phyloP scores from a whole-genome alignment of 2,113 vertebrate genomes.

The Leiothrix lutea region DNA sequence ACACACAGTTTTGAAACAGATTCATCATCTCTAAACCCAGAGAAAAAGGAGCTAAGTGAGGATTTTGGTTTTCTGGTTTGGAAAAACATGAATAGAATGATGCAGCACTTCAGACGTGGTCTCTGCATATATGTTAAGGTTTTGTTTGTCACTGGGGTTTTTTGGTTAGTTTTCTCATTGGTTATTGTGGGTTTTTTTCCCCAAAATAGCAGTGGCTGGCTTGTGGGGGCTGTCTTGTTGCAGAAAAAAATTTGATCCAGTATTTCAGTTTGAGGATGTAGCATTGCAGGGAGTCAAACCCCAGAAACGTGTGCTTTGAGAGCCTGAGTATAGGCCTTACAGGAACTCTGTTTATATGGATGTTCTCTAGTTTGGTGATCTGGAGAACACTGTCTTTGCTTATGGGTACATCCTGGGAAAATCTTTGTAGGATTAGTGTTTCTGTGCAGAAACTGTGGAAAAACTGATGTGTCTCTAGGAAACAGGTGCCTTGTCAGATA shows the following conservation, averaged over 20 bases:
- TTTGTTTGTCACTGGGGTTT: background rate
- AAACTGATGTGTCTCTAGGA: background rate
- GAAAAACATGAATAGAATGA: background rate
- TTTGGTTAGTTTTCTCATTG: background rate
- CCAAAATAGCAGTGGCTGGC: background rate
- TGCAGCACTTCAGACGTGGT: background rate
- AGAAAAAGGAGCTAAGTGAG: background rate
- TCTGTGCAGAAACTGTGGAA: background rate
- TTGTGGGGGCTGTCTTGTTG: background rate
- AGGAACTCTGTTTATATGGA: background rate
- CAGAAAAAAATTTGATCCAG: background rate
- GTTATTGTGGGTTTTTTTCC: accelerated
- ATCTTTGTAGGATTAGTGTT: background rate
- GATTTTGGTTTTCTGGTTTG: background rate
- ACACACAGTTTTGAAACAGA: background rate
- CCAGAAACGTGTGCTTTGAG: background rate
- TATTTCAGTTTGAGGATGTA: background rate
- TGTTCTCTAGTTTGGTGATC: background rate
- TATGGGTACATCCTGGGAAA: background rate
- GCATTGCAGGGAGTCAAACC: background rate
- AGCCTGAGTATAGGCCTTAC: background rate
- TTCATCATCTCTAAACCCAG: background rate
- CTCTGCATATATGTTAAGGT: background rate
- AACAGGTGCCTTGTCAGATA: background rate
- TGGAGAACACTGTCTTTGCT: background rate